These are phyloP conservation scores for Brachyopa scutellaris DNA, from an alignment of 2,888 invertebrate genomes.

Conservation along the genomic window DNA sequence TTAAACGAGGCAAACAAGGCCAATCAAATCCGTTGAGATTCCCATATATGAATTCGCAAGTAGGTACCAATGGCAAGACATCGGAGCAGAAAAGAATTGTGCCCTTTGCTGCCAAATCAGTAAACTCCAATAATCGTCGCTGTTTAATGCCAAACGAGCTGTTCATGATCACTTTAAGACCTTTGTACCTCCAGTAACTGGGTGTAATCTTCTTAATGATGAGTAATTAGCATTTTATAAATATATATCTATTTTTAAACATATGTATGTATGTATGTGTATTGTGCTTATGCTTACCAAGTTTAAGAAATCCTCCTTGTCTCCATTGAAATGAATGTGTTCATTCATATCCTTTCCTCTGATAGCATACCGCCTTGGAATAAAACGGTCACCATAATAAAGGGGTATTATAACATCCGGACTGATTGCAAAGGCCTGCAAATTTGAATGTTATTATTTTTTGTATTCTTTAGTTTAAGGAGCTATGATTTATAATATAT, in stretches of 20 bases:
- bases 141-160: conserved; percentile 74
- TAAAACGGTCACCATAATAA: conserved; percentile 79
- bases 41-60: conserved; percentile 50
- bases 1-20: conserved; percentile 78
- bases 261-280: too few species aligned
- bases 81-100: neutral
- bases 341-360: conserved; percentile 73
- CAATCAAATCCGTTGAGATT: conserved; percentile 76
- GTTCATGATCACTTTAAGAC: conserved; percentile 74
- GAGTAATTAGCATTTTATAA: too few species aligned
- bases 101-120: conserved; percentile 53
- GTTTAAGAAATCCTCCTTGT: conserved; percentile 75
- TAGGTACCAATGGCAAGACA: conserved; percentile 31
- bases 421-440: conserved; percentile 17
- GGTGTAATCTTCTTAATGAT: conserved; percentile 7
- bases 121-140: conserved; percentile 75
- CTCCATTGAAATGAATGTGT: conserved; percentile 71
- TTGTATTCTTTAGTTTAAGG: too few species aligned
- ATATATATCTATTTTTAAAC: too few species aligned
- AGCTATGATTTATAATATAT: too few species aligned
- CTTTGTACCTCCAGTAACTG: conserved; percentile 76
- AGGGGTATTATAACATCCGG: conserved; percentile 49
- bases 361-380: conserved; percentile 77
- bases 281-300: conserved; percentile 74
- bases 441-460: neutral